These are phyloP conservation scores for Cyrtorhinus lividipennis DNA, from an alignment of 1,140 invertebrate genomes.

Conservation along the genomic window DNA sequence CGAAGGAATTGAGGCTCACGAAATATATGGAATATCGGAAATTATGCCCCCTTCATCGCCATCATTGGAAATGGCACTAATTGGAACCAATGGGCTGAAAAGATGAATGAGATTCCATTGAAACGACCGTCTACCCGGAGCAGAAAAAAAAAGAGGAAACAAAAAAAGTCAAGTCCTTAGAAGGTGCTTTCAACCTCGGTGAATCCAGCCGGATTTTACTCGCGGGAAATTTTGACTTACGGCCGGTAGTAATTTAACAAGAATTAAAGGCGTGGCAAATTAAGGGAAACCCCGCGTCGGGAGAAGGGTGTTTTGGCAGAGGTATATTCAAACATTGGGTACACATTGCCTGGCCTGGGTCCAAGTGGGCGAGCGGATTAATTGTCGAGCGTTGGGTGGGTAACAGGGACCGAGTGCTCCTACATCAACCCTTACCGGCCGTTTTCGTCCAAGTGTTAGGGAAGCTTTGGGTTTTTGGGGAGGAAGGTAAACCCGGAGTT, in stretches of 20 bases:
- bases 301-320: conserved; percentile 3
- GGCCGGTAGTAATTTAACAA: conserved; percentile 2
- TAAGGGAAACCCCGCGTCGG: neutral
- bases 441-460: no score
- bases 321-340: conserved; percentile 7
- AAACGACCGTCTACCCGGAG: no score
- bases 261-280: conserved; percentile 4
- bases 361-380: conserved; percentile 2
- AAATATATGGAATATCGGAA: no score
- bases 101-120: neutral
- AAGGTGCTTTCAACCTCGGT: neutral
- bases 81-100: neutral
- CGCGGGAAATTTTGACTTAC: neutral
- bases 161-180: neutral
- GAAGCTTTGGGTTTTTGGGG: no score
- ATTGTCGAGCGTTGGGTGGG: neutral
- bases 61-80: neutral
- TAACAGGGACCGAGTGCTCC: neutral
- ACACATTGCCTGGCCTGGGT: neutral
- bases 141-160: neutral
- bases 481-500: no score
- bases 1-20: no score
- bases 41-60: no score
- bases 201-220: neutral
- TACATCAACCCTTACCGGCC: neutral